Base-by-base conservation (phyloP, 2,888 invertebrate genomes). In the Agonopterix alstromeriana region DNA sequence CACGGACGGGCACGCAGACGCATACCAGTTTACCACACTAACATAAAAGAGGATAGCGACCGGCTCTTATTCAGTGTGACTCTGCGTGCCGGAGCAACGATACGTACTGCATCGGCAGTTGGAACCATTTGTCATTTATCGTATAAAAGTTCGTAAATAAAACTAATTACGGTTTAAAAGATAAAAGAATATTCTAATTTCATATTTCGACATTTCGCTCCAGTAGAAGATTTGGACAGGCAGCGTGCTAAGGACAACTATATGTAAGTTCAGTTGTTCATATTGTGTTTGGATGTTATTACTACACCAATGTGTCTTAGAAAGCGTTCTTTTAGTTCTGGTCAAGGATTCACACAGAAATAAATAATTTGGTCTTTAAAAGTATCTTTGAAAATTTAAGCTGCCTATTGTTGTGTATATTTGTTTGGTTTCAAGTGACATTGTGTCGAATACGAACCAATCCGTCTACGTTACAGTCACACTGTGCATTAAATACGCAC, bases 21-120 rank as follows among this genome's bases (percentile, higher is more conserved):
- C 71, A 73, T 77, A 82, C 84, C 79, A 79, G 83, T 83, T 82
- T 77, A 73, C 75, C 72, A 71, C 68, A 75, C 70, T 67, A 71
- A 80, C 82, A 82, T 86, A 85, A 85, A 82, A 82, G 83, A 77
- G 82, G 80, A 81, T 84, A 75, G 76, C 79, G 71, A 67, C 69
- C 72, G 77, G 75, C 71, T 71, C 75, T 74, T 80, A 71, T 70
- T 77, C 78, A 82, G 86, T 85, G 72, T 58, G 72, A 60, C 67
- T 67, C 64, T 49, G 76, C 68, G 63, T 63, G 68, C 68, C 75
- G 72, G 57, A 63, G 58, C 58, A 60, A 73, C 78, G 74, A 64
- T 58, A 58, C 66, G 69, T 57, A 49, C 47, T 50, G 48, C 42
- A 27, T 27, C 27, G 27, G 5, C 27, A 8, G 46, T 42, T 10